Base-by-base conservation (phyloP, 2,797 vertebrate species). In the Myotis vivesi region DNA sequence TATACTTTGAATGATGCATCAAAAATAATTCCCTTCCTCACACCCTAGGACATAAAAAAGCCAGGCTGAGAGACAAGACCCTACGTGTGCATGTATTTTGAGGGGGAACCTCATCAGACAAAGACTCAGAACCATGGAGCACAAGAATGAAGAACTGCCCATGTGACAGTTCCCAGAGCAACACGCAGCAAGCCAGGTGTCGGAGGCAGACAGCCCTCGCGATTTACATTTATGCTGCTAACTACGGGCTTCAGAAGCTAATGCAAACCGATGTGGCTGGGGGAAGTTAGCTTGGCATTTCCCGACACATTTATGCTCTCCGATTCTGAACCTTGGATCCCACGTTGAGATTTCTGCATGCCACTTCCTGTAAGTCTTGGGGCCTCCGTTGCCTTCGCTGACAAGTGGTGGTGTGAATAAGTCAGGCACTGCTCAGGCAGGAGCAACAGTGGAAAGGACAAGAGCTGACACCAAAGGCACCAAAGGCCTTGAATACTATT, bases 211-310 rank as follows among this genome's bases (percentile, higher is more conserved):
- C 22, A 6, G 72, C 15, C 8, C 36, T 7, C 11, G 0, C 0
- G 7, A 33, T 30, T 44, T 11, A 28, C 1, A 2, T 5, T 30
- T 5, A 4, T 1, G 8, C n/a, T 2, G 2, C 15, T 8, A n/a
- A 36, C 22, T 36, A 33, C 0, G 0, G 0, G 13, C 23, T 82
- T 28, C 12, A 59, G 10, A 3, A 4, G 19, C 6, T 25, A 16
- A 22, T 6, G 2, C 2, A 2, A 41, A 57, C 0, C 2, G 38
- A 33, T 0, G 7, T 1, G 2, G 41, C 66, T 0, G 3, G 44
- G 64, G 73, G 38, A 59, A 44, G 19, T 0, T 2, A 36, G 80
- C 53, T 62, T 0, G 36, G 33, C 17, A 13, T 69, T 28, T 89
- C 81, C 85, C 6, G 20, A 44, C 20, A 51, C 44, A 17, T 6